phyloP scores from a whole-genome alignment of 2,888 invertebrate genomes.

The Rhamnusium bicolor region DNA sequence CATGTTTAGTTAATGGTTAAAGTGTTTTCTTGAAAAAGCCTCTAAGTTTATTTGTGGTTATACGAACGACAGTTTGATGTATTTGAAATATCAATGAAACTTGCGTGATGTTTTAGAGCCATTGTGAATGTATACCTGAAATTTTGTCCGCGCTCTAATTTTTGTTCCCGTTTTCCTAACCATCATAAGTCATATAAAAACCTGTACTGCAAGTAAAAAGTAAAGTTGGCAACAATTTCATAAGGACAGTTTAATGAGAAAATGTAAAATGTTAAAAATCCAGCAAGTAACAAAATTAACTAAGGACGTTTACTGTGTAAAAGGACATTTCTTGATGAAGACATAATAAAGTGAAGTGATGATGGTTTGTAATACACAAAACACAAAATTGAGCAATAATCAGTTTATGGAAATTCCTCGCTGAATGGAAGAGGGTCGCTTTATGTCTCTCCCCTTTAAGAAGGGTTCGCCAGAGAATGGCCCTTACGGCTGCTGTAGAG shows the following conservation, averaged over 20 bases:
- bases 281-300: background rate
- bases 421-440: slow-evolving; percentile 47
- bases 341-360: slow-evolving; percentile 37
- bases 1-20: too few relatives aligned
- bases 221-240: too few relatives aligned
- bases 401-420: slow-evolving; percentile 62
- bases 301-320: background rate
- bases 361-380: slow-evolving; percentile 54
- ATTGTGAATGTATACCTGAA: too few relatives aligned
- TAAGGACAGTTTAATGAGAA: background rate
- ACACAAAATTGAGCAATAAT: slow-evolving; percentile 61
- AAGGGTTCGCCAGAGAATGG: slow-evolving; percentile 15
- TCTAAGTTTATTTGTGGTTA: too few relatives aligned
- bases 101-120: too few relatives aligned
- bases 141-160: too few relatives aligned
- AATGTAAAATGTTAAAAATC: background rate
- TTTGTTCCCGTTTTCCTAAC: background rate
- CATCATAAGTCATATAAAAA: background rate
- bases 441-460: slow-evolving; percentile 14
- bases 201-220: too few relatives aligned
- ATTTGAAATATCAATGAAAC: too few relatives aligned
- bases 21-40: too few relatives aligned
- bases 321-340: background rate
- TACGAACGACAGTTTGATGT: too few relatives aligned
- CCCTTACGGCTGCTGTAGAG: slow-evolving; percentile 17